A percentile compares a stretch with the other conserved stretches of the same genome.
Evolutionary conservation across 1,140 invertebrate species (phyloP).

Genomic region (Cotesia chilonis): DNA sequence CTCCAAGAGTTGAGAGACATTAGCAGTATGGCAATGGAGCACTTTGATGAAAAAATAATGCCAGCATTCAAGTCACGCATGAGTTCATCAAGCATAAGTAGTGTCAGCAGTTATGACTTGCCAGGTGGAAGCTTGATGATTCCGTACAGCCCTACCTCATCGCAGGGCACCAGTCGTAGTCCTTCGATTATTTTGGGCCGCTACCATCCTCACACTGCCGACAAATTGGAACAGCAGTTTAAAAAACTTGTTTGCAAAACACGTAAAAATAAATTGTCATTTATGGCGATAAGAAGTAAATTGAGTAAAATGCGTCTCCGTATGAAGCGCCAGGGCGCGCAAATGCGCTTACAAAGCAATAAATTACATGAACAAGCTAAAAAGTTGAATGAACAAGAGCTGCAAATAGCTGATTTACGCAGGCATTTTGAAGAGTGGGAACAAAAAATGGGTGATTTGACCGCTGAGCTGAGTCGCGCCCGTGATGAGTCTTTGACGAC

Average conservation of each 20-base stretch:
- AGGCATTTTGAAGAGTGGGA: constrained; percentile 69
- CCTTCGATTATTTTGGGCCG: constrained; percentile 37
- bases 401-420: constrained; percentile 65
- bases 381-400: constrained; percentile 65
- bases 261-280: constrained; percentile 57
- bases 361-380: constrained; percentile 65
- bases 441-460: constrained; percentile 67
- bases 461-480: constrained; percentile 64
- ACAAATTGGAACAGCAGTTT: constrained; percentile 58
- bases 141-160: constrained; percentile 37
- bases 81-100: constrained; percentile 55
- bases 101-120: constrained; percentile 56
- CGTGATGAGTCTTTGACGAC: constrained; percentile 60
- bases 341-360: constrained; percentile 62
- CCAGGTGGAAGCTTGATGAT: constrained; percentile 56
- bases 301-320: constrained; percentile 56
- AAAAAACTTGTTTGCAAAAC: constrained; percentile 58
- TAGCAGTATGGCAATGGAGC: constrained; percentile 95
- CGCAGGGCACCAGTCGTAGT: constrained; percentile 38
- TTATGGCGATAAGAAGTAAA: constrained; percentile 49
- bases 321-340: constrained; percentile 56
- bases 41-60: constrained; percentile 92
- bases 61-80: constrained; percentile 67
- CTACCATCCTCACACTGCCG: constrained; percentile 50
- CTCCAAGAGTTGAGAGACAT: constrained; percentile 90